Base-by-base conservation (phyloP, 2,888 invertebrate species). In the Euzophera pinguis region DNA sequence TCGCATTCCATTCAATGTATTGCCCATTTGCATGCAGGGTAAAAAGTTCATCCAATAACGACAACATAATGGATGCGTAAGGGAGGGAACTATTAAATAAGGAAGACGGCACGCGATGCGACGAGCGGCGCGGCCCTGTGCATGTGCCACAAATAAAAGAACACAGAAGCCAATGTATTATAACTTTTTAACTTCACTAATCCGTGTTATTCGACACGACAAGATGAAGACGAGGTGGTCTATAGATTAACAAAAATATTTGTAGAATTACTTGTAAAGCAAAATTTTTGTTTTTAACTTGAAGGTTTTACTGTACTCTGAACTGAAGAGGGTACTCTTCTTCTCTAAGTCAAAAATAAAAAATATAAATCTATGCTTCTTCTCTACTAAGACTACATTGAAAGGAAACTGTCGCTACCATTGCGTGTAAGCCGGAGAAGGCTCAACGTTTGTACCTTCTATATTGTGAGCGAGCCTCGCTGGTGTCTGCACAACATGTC, bases 91-190 rank as follows among this genome's bases (percentile, higher is more conserved):
- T 74, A 78, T 81, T 80, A 74, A 81, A 79, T 81, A 78, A 78
- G 67, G 66, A 73, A 74, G 69, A 77, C 67, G 74, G 75, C 83
- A 84, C 82, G 81, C 84, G 78, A 84, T 75, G 75, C 65, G 70
- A 70, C 75, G 74, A 78, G 69, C 62, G 64, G 71, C 79, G 81
- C 81, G 79, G 76, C 65, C 62, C 67, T 16, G 16, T 16, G 39
- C 8, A 13, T 16, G 16, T 16, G 39, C 8, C 7, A 39, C 39
- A 39, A 16, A 39, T 14, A 9, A 39, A 3, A 38, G 14, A 14
- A 12, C 13, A 9, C 8, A 16, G 8, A 39, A 14, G 16, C 14
- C 13, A 16, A 12, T n/a, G n/a, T n/a, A n/a, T n/a, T n/a, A n/a
- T n/a, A n/a, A n/a, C n/a, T n/a, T n/a, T n/a, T n/a, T n/a, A n/a